Base-by-base conservation (phyloP, 2,113 vertebrate species). In the Ailurus styani region DNA sequence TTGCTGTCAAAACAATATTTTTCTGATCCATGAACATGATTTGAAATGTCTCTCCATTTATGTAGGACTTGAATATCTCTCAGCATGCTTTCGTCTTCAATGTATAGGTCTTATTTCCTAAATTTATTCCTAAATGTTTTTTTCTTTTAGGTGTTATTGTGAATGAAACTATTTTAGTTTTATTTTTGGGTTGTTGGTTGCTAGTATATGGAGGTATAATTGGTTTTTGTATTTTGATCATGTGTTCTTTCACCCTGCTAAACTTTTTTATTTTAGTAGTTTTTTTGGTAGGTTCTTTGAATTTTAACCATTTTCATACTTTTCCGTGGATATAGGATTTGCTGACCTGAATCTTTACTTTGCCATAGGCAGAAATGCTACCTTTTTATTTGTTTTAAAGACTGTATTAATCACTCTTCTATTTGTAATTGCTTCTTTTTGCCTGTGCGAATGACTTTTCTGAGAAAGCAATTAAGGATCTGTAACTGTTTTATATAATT, bases 401-500 rank as follows among this genome's bases (percentile, higher is more conserved):
- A 64, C 6, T 68, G 1, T 79, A 14, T 85, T 95, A 75, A 29
- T 70, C 37, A 60, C n/a, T 84, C 40, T 68, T 78, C 6, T 70
- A 1, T 90, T 86, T 93, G 18, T 93, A 93, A 89, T 34, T 96
- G 31, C 34, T 31, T 60, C 0, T 85, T 93, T 64, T 96, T 84
- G 17, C 89, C 68, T 81, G 10, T 84, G 75, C n/a, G 64, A 89
- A 88, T 89, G 73, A 40, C 25, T 88, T 47, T 94, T 8, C 75
- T 86, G 27, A 83, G 82, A 86, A 93, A n/a, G 64, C 7, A 89
- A 7, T 94, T 60, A 83, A 87, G 83, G n/a, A 54, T 85, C 64
- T 97, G 4, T 79, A 93, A 82, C 9, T 90, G 37, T n/a, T 92
- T 97, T 75, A 42, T 96, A 0, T 75, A 70, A 37, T 75, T 95